These are phyloP conservation scores for Folsomia manolachei DNA, from an alignment of 2,888 invertebrate genomes.

Conservation along the genomic window DNA sequence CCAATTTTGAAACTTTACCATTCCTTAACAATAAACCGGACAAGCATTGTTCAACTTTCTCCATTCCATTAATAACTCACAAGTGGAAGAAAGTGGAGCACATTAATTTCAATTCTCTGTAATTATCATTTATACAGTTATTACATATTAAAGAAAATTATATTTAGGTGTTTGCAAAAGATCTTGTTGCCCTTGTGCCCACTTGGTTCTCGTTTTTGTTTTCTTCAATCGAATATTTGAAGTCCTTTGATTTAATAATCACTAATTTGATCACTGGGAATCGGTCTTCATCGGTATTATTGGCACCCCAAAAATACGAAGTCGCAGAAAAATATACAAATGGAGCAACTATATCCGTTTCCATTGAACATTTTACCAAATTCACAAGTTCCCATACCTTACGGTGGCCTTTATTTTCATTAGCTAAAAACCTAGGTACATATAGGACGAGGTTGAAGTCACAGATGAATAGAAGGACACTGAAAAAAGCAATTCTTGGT, in stretches of 20 bases:
- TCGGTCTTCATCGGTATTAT: not conserved
- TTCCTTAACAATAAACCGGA: not conserved
- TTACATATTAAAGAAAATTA: not conserved
- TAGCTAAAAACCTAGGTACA: not conserved
- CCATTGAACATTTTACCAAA: not conserved
- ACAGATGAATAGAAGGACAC: not conserved
- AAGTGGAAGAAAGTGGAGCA: not conserved
- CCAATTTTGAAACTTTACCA: not conserved
- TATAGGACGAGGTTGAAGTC: not conserved
- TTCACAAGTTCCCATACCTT: not conserved
- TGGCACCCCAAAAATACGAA: not conserved
- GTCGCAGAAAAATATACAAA: too few species aligned
- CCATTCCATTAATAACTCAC: not conserved
- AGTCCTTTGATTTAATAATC: not conserved
- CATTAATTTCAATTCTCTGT: not conserved
- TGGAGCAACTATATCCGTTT: too few species aligned
- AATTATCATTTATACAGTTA: too few species aligned
- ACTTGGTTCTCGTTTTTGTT: not conserved
- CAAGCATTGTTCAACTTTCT: slow-evolving; percentile 14
- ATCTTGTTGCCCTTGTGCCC: too few species aligned
- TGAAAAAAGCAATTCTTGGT: not conserved
- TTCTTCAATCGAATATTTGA: not conserved
- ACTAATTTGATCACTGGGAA: not conserved
- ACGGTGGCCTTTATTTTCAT: not conserved
- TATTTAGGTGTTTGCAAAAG: not conserved